phyloP scores from a whole-genome alignment of 2,888 invertebrate genomes.

The Operophtera brumata region DNA sequence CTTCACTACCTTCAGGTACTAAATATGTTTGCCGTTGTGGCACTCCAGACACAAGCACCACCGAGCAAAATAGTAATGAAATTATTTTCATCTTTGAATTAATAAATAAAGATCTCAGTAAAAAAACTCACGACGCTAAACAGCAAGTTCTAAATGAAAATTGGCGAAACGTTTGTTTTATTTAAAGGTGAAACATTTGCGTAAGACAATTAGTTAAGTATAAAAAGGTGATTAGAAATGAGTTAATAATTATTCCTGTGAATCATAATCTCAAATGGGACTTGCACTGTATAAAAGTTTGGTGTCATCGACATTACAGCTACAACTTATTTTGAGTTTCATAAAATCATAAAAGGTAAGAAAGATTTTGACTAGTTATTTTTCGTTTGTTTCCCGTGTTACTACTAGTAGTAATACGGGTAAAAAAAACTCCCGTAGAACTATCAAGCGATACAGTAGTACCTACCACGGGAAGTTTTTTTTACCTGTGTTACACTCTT shows the following conservation, averaged over 20 bases:
- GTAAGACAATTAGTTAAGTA: constrained; percentile 18
- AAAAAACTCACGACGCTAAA: too few species aligned
- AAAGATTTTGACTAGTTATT: neutral
- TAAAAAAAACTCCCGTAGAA: too few species aligned
- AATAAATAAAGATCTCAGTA: too few species aligned
- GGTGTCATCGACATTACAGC: neutral
- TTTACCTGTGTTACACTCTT: too few species aligned
- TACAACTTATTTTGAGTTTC: neutral
- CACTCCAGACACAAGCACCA: constrained; percentile 10
- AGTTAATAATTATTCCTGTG: constrained; percentile 3
- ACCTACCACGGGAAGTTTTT: too few species aligned
- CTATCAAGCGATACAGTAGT: too few species aligned
- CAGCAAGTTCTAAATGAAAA: neutral
- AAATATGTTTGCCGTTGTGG: constrained; percentile 27
- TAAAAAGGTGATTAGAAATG: constrained; percentile 8
- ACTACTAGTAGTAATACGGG: too few species aligned
- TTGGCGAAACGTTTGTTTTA: neutral
- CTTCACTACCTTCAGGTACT: constrained; percentile 32
- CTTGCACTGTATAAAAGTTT: constrained; percentile 14
- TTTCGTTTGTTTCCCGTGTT: too few species aligned
- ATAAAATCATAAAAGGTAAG: constrained; percentile 7
- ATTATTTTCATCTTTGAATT: constrained; percentile 16
- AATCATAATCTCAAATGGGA: constrained; percentile 12
- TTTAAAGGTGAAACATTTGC: neutral
- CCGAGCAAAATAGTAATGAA: constrained; percentile 12